Base-by-base conservation (phyloP, 1,140 invertebrate genomes). In the Neodiprion pinetum region DNA sequence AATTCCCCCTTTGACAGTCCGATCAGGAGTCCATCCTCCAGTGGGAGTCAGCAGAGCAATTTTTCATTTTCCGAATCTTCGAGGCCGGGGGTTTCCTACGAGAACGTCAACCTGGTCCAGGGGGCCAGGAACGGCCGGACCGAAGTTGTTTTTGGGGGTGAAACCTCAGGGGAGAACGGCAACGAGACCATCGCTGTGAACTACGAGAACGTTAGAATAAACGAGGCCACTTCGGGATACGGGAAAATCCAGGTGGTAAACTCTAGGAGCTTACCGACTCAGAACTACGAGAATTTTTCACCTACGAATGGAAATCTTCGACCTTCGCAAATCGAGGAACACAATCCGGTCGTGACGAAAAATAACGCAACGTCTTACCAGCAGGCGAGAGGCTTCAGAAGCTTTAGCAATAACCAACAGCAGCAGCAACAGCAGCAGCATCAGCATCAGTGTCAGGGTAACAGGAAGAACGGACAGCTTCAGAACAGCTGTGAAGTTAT, bases 1-100 rank as follows among this genome's bases (percentile, higher is more conserved):
- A 85, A 86, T 74, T 90, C 90, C 14, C 88, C 86, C 0, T 90
- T 89, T 71, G 88, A 90, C 49, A 86, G 84, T 74, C 84, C 85
- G 14, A 40, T 40, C 28, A 87, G 86, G 71, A 85, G 80, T 73
- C 78, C 84, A 9, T 76, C 83, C n/a, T 61, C 53, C 53, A 17
- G 53, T 12, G 53, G 53, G 11, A 61, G 53, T 17, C 53, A 61
- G 53, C 53, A 61, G 11, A 14, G 11, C 4, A 12, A 61, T 12
- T 61, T 61, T 17, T 61, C 53, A 61, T 61, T 61, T 61, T 61
- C 53, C 53, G 53, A 61, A 61, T 61, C 53, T 9, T 17, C 53
- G 53, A 61, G 53, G 53, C 53, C 11, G 9, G 53, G 53, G 5
- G 78, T 77, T 67, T 78, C 80, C 0, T 86, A 87, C 73, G 86